Evolutionary conservation across 2,888 invertebrate species (phyloP).

Genomic region (Apotomis betuletana): DNA sequence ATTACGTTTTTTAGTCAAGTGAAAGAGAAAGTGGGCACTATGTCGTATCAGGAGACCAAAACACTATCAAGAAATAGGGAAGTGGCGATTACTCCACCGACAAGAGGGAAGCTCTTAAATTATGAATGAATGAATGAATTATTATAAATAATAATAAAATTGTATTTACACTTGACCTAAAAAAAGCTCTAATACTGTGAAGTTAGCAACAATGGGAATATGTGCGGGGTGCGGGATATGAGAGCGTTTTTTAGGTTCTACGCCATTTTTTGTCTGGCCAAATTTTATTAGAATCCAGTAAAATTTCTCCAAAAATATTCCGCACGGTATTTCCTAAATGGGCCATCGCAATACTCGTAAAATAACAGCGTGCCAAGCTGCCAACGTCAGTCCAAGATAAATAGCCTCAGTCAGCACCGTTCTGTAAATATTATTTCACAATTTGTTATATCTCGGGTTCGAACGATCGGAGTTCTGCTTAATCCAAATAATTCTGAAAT

Average conservation of each 20-base stretch:
- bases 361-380: conserved; percentile 32
- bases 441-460: conserved; percentile 31
- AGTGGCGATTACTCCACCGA: no score
- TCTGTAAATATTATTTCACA: conserved; percentile 35
- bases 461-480: conserved; percentile 16
- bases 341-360: conserved; percentile 35
- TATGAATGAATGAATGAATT: no score
- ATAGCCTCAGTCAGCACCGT: conserved; percentile 30
- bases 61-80: no score
- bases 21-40: no score
- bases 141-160: no score
- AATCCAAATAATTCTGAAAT: conserved; percentile 14
- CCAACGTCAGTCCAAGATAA: conserved; percentile 32
- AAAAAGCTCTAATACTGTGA: no score
- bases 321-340: conserved; percentile 25
- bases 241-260: conserved; percentile 20
- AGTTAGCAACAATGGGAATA: no score
- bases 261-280: neutral
- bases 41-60: no score
- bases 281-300: conserved; percentile 14
- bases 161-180: no score
- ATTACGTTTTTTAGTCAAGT: no score
- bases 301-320: conserved; percentile 28
- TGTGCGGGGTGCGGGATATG: conserved; percentile 5
- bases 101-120: no score